phyloP scores from a whole-genome alignment of 2,113 vertebrate genomes.

The Spizaetus ornatus region DNA sequence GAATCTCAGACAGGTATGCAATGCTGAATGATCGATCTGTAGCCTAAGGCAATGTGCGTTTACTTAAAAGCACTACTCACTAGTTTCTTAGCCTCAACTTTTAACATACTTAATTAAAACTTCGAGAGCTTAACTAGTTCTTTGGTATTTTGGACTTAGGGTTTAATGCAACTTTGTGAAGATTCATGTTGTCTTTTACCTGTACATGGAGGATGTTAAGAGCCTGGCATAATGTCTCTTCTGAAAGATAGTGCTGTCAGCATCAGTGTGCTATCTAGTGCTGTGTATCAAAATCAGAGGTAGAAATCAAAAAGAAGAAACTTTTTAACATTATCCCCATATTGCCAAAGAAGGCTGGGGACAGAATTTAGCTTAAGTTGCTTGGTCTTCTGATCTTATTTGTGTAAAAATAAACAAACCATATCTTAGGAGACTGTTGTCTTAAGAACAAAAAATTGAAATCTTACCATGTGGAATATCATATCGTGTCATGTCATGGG shows the following conservation, averaged over 20 bases:
- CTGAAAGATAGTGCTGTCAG: neutral
- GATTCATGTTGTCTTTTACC: neutral
- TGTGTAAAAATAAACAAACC: neutral
- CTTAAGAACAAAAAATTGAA: neutral
- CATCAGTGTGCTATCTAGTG: neutral
- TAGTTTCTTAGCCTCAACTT: too few relatives aligned
- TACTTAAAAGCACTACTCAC: neutral
- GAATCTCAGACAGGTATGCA: neutral
- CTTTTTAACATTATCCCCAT: neutral
- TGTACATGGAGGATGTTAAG: neutral
- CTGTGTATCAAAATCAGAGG: neutral
- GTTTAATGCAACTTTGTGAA: neutral
- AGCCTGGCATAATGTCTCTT: neutral
- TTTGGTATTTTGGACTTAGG: neutral
- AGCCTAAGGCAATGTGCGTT: neutral
- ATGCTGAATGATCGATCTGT: neutral
- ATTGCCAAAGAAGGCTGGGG: neutral
- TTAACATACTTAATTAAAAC: neutral
- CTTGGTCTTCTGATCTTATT: neutral
- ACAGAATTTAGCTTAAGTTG: neutral
- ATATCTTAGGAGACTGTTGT: neutral
- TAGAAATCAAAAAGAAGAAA: neutral
- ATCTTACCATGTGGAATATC: neutral
- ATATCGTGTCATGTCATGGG: rapidly evolving
- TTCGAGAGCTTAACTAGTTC: neutral